Percentiles rank a stretch among this genome's conserved stretches.
Evolutionary conservation across 2,888 invertebrate species (phyloP).

Genomic region (Hoplodrina ambigua): DNA sequence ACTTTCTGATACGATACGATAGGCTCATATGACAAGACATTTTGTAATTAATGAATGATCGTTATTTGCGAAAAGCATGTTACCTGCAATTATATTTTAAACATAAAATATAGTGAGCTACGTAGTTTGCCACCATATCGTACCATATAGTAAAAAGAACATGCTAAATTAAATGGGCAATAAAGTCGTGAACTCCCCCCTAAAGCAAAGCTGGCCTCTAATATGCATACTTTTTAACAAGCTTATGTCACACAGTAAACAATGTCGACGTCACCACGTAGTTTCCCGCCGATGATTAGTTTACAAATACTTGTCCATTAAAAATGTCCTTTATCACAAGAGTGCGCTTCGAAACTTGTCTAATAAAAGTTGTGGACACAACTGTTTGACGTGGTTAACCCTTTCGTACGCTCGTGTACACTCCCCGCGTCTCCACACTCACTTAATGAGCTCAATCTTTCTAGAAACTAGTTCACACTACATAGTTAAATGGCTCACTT

Average conservation of each 20-base stretch:
- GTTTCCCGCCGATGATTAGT: conserved; percentile 15
- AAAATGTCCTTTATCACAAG: conserved; percentile 31
- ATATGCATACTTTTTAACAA: too few relatives aligned
- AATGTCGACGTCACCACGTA: conserved; percentile 1
- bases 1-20: too few relatives aligned
- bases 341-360: conserved; percentile 50
- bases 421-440: conserved; percentile 49
- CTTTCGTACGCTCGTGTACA: conserved; percentile 55
- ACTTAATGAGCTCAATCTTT: conserved; percentile 57
- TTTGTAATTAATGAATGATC: too few relatives aligned
- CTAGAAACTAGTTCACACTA: conserved; percentile 43
- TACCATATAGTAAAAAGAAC: too few relatives aligned
- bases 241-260: neutral
- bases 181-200: neutral
- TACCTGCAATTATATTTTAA: too few relatives aligned
- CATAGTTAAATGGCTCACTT: conserved; percentile 36
- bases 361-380: conserved; percentile 63
- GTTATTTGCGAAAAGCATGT: too few relatives aligned
- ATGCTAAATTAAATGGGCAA: neutral
- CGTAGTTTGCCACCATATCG: too few relatives aligned
- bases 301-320: conserved; percentile 32
- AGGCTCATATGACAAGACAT: too few relatives aligned
- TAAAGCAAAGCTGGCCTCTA: neutral
- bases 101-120: too few relatives aligned
- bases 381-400: conserved; percentile 66